Conservation (phyloP, 2,113 vertebrate species). For the Ophiodon elongatus region DNA sequence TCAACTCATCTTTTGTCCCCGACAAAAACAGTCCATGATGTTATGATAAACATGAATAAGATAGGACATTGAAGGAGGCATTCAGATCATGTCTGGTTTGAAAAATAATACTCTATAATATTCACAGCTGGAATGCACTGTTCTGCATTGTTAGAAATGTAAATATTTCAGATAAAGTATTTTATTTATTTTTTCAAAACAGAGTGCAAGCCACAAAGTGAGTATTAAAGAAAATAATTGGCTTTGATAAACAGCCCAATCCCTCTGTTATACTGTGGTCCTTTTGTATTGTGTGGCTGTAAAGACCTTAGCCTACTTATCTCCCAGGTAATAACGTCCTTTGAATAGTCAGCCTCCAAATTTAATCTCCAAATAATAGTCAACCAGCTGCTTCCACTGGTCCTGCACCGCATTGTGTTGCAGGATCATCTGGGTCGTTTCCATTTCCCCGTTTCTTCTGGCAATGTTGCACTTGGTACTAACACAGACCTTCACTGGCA, state of each 20-base stretch:
- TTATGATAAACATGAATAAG: not conserved
- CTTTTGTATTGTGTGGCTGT: not conserved
- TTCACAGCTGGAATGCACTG: not conserved
- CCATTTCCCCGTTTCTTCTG: slow-evolving; percentile 42
- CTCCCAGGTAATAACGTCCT: slow-evolving; percentile 2
- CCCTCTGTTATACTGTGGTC: not conserved
- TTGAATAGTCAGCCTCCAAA: slow-evolving; percentile 26
- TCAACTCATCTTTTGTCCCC: not conserved
- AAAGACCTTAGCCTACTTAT: slow-evolving; percentile 1
- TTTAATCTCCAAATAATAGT: slow-evolving; percentile 30
- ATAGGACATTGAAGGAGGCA: not conserved
- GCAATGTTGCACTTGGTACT: slow-evolving; percentile 44
- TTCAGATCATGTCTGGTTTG: not conserved
- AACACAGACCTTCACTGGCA: slow-evolving; percentile 67
- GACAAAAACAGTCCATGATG: not conserved
- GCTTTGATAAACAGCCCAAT: slow-evolving; percentile 12
- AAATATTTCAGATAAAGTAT: not conserved
- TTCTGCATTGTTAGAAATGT: not conserved
- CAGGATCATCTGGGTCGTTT: slow-evolving; percentile 41
- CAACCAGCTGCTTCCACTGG: slow-evolving; percentile 33
- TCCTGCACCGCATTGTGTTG: slow-evolving; percentile 41
- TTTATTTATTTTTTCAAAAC: too few relatives aligned
- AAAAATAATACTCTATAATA: not conserved
- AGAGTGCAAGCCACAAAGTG: not conserved
- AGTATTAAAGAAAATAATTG: not conserved